A percentile compares a stretch with the other conserved stretches of the same genome.
Conservation (phyloP, 2,888 invertebrate genomes). For the Lottia gigantea region DNA sequence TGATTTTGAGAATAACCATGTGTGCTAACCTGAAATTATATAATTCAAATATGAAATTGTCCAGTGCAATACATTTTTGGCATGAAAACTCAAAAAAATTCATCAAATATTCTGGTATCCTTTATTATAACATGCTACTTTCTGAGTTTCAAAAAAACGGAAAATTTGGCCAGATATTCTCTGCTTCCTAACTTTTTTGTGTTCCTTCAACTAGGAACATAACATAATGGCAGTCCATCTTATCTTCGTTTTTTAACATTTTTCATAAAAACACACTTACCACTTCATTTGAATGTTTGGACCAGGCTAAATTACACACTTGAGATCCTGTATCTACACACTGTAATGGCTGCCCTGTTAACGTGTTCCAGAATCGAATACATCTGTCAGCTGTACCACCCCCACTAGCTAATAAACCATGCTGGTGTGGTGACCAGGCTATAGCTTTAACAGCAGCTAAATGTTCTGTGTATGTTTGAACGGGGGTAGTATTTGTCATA, state of each 20-base stretch:
- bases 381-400: conserved; percentile 99
- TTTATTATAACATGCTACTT: too few relatives aligned
- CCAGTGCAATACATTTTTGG: too few relatives aligned
- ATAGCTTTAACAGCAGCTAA: conserved; percentile 94
- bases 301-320: conserved; percentile 99
- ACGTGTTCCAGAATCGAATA: conserved; percentile 97
- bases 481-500: conserved; percentile 75
- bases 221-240: neutral
- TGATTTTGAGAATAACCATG: conserved; percentile 99
- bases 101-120: too few relatives aligned
- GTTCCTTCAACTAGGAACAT: neutral
- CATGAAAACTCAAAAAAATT: too few relatives aligned
- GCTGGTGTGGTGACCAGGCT: conserved; percentile 99
- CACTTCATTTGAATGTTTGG: conserved; percentile 96
- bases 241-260: neutral
- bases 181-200: neutral
- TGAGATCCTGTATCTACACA: conserved; percentile 97
- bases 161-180: neutral
- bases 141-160: too few relatives aligned
- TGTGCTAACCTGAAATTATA: conserved; percentile 77
- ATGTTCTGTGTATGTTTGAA: conserved; percentile 96
- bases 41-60: neutral
- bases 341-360: conserved; percentile 98
- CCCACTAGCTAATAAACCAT: conserved; percentile 93
- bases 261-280: conserved; percentile 71